Evolutionary conservation across 1,140 invertebrate genomes (phyloP).

Genomic region (Monochamus saltuarius): DNA sequence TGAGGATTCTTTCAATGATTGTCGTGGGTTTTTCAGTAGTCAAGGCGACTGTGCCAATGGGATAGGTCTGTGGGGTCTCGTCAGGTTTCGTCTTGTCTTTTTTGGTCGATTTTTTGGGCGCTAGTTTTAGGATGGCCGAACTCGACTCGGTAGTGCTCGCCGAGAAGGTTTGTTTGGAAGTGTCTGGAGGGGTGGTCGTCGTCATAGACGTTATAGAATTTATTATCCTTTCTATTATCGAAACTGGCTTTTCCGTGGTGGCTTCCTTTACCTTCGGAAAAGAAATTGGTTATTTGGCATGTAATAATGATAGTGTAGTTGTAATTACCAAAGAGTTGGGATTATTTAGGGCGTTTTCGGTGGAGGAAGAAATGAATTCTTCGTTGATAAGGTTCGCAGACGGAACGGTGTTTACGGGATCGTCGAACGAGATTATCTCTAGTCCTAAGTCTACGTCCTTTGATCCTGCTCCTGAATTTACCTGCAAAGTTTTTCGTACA

Average conservation of each 20-base stretch:
- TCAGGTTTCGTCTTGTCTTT: slow-evolving; percentile 35
- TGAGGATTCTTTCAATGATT: slow-evolving; percentile 49
- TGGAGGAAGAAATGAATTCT: slow-evolving; percentile 32
- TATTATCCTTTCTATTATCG: slow-evolving; percentile 50
- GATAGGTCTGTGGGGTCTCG: slow-evolving; percentile 22
- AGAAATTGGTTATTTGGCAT: slow-evolving; percentile 15
- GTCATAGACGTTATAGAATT: slow-evolving; percentile 49
- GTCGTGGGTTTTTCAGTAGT: slow-evolving; percentile 51
- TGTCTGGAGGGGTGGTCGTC: slow-evolving; percentile 38
- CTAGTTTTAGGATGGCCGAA: slow-evolving; percentile 47
- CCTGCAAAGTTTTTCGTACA: slow-evolving; percentile 31
- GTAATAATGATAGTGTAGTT: background rate
- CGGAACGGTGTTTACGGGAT: slow-evolving; percentile 39
- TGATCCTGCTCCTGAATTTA: slow-evolving; percentile 18
- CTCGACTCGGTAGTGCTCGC: slow-evolving; percentile 26
- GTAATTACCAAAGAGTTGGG: slow-evolving; percentile 11
- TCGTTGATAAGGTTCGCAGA: slow-evolving; percentile 46
- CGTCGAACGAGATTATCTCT: slow-evolving; percentile 46
- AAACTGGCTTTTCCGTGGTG: slow-evolving; percentile 40
- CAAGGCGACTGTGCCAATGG: background rate
- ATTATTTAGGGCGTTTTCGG: slow-evolving; percentile 11
- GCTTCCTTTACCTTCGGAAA: slow-evolving; percentile 37
- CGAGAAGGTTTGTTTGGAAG: slow-evolving; percentile 15
- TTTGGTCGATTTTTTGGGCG: slow-evolving; percentile 38
- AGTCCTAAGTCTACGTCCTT: slow-evolving; percentile 41